Percentiles rank a stretch among this genome's conserved stretches.
These are phyloP conservation scores for Colletes collaris DNA, from an alignment of 2,888 invertebrate species.

Conservation along the genomic window DNA sequence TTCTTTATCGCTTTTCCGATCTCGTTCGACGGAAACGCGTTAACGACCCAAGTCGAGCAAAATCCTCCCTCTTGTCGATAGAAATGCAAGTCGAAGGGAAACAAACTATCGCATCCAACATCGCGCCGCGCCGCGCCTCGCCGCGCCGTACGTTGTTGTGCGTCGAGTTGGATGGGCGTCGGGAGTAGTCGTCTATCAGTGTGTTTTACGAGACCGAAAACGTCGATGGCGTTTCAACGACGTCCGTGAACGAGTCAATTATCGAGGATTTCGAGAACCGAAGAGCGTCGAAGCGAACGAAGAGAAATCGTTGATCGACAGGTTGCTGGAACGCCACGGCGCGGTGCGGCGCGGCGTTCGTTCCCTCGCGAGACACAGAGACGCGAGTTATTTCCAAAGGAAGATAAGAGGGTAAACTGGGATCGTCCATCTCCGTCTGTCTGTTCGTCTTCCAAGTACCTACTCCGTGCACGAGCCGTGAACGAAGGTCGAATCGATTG, in stretches of 20 bases:
- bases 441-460: background rate
- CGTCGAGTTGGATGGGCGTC: background rate
- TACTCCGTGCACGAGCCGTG: background rate
- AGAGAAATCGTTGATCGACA: background rate
- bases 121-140: no score
- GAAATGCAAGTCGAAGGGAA: no score
- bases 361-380: no score
- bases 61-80: no score
- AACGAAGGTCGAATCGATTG: slow-evolving; percentile 20
- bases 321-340: background rate
- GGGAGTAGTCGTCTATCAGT: slow-evolving; percentile 2
- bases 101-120: no score
- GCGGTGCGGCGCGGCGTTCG: no score
- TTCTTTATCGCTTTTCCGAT: no score
- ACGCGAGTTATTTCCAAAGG: slow-evolving; percentile 5
- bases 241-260: slow-evolving; percentile 12
- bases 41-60: no score
- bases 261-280: slow-evolving; percentile 13
- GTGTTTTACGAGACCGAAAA: slow-evolving; percentile 4
- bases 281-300: background rate
- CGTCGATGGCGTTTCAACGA: slow-evolving; percentile 22
- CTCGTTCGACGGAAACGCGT: no score
- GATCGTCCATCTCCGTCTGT: slow-evolving; percentile 18
- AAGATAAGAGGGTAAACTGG: background rate
- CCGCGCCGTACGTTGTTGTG: no score